A percentile compares a stretch with the other conserved stretches of the same genome.
phyloP scores from a whole-genome alignment of 2,113 vertebrate genomes.

The Heterotis niloticus region DNA sequence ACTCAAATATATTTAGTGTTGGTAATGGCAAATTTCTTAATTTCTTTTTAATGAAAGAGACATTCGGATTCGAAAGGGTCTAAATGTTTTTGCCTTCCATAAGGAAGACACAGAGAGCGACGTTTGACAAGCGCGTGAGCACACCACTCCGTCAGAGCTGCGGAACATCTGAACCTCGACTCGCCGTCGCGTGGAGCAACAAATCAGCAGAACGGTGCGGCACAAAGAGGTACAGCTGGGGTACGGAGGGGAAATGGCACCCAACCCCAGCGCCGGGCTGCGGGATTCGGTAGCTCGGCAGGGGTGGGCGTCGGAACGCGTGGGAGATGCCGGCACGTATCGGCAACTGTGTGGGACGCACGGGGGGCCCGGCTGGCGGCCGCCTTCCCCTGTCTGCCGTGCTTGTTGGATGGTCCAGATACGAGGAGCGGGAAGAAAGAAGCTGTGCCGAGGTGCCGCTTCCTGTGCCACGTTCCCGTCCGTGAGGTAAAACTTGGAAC shows the following conservation, averaged over 20 bases:
- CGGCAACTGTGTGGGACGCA: not conserved
- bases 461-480: too few species aligned
- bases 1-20: conserved; percentile 16
- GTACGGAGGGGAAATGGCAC: not conserved
- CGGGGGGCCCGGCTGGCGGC: not conserved
- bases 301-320: not conserved
- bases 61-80: not conserved
- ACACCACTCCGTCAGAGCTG: too few species aligned
- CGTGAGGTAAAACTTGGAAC: too few species aligned
- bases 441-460: too few species aligned
- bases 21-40: conserved; percentile 20
- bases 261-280: not conserved
- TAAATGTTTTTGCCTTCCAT: not conserved
- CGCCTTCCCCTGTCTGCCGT: too few species aligned
- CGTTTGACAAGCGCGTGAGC: not conserved
- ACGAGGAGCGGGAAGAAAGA: too few species aligned
- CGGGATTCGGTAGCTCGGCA: not conserved
- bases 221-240: not conserved
- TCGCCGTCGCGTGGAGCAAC: not conserved
- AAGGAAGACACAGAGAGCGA: not conserved
- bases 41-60: conserved; percentile 13
- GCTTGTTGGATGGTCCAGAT: too few species aligned
- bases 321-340: not conserved
- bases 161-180: not conserved
- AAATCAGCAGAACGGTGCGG: not conserved